phyloP scores from a whole-genome alignment of 2,797 vertebrate genomes.

The Pseudochaenichthys georgianus region DNA sequence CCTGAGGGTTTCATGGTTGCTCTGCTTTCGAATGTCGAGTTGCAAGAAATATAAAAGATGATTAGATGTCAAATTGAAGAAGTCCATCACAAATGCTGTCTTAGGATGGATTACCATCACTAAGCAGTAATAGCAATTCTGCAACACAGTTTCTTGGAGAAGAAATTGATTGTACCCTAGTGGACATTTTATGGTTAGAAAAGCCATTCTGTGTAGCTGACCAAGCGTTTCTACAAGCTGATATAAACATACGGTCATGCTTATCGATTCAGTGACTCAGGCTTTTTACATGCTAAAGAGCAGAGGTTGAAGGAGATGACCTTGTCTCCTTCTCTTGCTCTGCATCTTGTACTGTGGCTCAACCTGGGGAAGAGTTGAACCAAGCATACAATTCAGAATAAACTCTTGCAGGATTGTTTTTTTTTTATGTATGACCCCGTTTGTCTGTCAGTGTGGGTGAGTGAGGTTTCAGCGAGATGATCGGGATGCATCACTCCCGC shows the following conservation, averaged over 20 bases:
- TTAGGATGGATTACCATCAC: neutral
- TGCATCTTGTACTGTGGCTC: constrained; percentile 12
- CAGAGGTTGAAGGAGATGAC: constrained; percentile 33
- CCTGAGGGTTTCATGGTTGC: constrained; percentile 27
- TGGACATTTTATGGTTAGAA: constrained; percentile 36
- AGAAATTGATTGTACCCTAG: constrained; percentile 8
- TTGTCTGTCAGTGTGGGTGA: constrained; percentile 33
- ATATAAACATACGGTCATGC: constrained; percentile 33
- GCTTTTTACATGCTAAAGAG: constrained; percentile 38
- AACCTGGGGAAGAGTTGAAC: constrained; percentile 9
- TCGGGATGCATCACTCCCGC: constrained; percentile 30
- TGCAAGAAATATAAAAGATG: neutral
- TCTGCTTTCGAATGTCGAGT: constrained; percentile 8
- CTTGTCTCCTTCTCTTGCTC: constrained; percentile 1
- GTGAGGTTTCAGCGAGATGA: constrained; percentile 25
- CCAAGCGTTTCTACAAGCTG: constrained; percentile 22
- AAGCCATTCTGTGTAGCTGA: constrained; percentile 24
- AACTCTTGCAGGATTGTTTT: neutral
- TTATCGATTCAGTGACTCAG: constrained; percentile 61
- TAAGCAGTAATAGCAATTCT: constrained; percentile 8
- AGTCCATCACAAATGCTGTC: neutral
- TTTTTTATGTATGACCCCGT: constrained; percentile 13
- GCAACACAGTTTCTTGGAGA: constrained; percentile 6
- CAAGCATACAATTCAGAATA: neutral
- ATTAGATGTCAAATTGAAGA: constrained; percentile 16